Evolutionary conservation across 1,140 invertebrate genomes (phyloP).

Genomic region (Archivesica marissinica): DNA sequence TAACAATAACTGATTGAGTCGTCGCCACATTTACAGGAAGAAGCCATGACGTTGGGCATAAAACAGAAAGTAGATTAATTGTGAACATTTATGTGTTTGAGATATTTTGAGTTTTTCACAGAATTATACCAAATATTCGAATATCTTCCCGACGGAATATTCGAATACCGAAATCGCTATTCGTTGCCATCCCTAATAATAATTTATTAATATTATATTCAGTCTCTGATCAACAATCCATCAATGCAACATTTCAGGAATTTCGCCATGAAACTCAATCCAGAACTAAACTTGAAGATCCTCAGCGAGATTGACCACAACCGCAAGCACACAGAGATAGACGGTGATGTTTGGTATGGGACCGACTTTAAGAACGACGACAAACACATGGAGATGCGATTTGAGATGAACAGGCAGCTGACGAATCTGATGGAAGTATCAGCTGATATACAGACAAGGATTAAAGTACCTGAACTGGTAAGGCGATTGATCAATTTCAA

Average conservation of each 20-base stretch:
- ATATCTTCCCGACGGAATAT: too few species aligned
- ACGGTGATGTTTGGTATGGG: slow-evolving; percentile 53
- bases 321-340: slow-evolving; percentile 47
- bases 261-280: slow-evolving; percentile 40
- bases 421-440: neutral
- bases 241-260: slow-evolving; percentile 34
- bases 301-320: slow-evolving; percentile 55
- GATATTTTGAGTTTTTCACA: too few species aligned
- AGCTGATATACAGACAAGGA: slow-evolving; percentile 8
- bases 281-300: slow-evolving; percentile 51
- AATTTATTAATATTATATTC: too few species aligned
- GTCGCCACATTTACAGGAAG: too few species aligned
- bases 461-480: slow-evolving; percentile 40
- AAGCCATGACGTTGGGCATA: too few species aligned
- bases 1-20: too few species aligned
- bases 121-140: too few species aligned
- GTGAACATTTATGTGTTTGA: too few species aligned
- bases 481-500: neutral
- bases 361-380: slow-evolving; percentile 61
- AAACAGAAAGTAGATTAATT: too few species aligned
- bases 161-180: too few species aligned
- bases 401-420: slow-evolving; percentile 43
- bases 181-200: too few species aligned
- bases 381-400: slow-evolving; percentile 36
- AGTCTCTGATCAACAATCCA: too few species aligned